phyloP scores from a whole-genome alignment of 2,797 vertebrate genomes.

The Poecilia wingei region DNA sequence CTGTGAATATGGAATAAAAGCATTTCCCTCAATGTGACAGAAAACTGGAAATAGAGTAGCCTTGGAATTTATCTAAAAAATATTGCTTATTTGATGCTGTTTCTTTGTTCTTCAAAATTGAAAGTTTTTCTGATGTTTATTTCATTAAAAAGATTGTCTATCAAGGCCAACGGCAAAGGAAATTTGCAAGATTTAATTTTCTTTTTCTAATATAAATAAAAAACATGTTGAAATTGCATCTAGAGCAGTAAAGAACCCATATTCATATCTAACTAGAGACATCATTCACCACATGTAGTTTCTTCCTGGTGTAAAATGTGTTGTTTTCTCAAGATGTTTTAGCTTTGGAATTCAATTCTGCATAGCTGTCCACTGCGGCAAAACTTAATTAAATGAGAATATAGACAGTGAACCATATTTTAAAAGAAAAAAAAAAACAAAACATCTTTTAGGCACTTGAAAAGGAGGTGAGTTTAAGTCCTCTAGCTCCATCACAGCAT shows the following conservation, averaged over 20 bases:
- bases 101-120: neutral
- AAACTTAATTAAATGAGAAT: conserved; percentile 4
- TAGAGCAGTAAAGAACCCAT: neutral
- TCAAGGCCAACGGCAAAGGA: neutral
- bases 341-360: neutral
- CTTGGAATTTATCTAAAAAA: neutral
- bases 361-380: neutral
- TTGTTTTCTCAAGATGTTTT: neutral
- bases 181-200: neutral
- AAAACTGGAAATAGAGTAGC: neutral
- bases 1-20: neutral
- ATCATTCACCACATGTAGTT: neutral
- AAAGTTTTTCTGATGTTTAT: neutral
- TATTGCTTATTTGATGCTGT: neutral
- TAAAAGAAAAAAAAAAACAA: neutral
- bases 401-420: conserved; percentile 5
- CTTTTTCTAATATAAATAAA: neutral
- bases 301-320: neutral
- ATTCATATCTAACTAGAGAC: neutral
- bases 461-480: conserved; percentile 7
- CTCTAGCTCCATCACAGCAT: conserved; percentile 1
- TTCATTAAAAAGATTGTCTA: neutral
- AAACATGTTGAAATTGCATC: neutral
- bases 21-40: neutral
- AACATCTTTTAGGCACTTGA: neutral